These are phyloP conservation scores for Sinelater perroti DNA, from an alignment of 2,888 invertebrate species.

Conservation along the genomic window DNA sequence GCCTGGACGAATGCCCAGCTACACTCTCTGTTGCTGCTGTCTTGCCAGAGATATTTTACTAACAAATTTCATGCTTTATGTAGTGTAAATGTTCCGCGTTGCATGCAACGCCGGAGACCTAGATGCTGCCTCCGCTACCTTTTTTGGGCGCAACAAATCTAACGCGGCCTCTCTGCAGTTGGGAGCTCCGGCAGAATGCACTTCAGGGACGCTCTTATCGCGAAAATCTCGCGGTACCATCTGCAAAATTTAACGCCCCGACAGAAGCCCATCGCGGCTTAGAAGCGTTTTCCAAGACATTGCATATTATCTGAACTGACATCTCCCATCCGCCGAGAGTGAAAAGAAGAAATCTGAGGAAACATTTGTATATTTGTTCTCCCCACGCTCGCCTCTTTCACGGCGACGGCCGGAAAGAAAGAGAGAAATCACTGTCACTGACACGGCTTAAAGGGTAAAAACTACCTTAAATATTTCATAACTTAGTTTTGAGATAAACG, in stretches of 20 bases:
- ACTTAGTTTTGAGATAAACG: conserved; percentile 42
- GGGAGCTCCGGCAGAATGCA: neutral
- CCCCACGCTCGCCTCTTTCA: conserved; percentile 25
- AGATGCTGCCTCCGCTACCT: conserved; percentile 10
- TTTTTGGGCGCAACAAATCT: conserved; percentile 10
- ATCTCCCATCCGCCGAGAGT: conserved; percentile 37
- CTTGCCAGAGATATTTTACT: conserved; percentile 31
- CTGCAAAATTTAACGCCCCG: conserved; percentile 23
- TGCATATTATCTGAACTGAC: conserved; percentile 37
- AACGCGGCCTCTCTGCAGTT: neutral
- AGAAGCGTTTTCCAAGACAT: conserved; percentile 34
- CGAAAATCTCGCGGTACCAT: conserved; percentile 1
- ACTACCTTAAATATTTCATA: conserved; percentile 45
- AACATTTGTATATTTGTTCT: conserved; percentile 38
- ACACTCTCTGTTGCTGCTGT: conserved; percentile 19
- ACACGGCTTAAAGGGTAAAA: conserved; percentile 39
- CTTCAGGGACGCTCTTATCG: neutral
- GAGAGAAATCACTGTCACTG: conserved; percentile 37
- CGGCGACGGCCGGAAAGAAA: conserved; percentile 28
- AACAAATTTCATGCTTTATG: conserved; percentile 38
- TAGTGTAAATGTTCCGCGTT: conserved; percentile 33
- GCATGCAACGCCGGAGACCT: conserved; percentile 20
- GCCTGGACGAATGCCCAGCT: conserved; percentile 36
- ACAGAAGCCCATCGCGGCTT: conserved; percentile 19
- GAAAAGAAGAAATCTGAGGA: conserved; percentile 35